phyloP scores from a whole-genome alignment of 2,888 invertebrate genomes.

The Drosophila falleni region DNA sequence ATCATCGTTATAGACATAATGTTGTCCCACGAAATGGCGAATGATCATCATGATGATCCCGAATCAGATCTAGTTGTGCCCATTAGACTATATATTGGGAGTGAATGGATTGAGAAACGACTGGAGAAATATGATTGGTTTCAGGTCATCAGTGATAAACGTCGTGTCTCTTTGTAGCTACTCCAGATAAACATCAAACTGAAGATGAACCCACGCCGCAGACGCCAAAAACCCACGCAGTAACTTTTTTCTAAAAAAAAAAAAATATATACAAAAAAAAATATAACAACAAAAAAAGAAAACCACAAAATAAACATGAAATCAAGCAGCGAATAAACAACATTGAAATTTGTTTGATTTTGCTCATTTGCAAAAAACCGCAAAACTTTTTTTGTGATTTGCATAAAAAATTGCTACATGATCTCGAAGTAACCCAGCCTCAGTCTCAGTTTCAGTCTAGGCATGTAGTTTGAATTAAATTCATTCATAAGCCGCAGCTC shows the following conservation, averaged over 20 bases:
- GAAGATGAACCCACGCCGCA: constrained; percentile 50
- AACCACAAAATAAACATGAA: constrained; percentile 64
- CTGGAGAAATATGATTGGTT: constrained; percentile 38
- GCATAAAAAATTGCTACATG: constrained; percentile 72
- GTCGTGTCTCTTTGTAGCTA: constrained; percentile 35
- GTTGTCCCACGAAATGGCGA: constrained; percentile 12
- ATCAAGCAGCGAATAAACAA: constrained; percentile 48
- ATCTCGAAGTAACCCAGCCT: constrained; percentile 21
- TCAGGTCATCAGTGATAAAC: constrained; percentile 33
- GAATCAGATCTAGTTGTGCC: constrained; percentile 19
- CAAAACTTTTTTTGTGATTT: constrained; percentile 68
- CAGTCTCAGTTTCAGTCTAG: constrained; percentile 12
- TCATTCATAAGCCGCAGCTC: constrained; percentile 68
- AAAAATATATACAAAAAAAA: too few species aligned
- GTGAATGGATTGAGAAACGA: constrained; percentile 28
- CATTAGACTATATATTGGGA: constrained; percentile 20
- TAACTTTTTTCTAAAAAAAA: not conserved
- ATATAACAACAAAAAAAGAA: constrained; percentile 40
- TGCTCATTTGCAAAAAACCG: constrained; percentile 64
- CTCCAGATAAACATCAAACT: constrained; percentile 31
- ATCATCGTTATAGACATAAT: constrained; percentile 29
- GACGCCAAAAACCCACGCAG: constrained; percentile 60
- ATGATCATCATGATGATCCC: constrained; percentile 6
- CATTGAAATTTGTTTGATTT: constrained; percentile 62
- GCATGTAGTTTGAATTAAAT: constrained; percentile 48